Conservation (phyloP, 2,888 invertebrate genomes). For the Dendrolimus houi region DNA sequence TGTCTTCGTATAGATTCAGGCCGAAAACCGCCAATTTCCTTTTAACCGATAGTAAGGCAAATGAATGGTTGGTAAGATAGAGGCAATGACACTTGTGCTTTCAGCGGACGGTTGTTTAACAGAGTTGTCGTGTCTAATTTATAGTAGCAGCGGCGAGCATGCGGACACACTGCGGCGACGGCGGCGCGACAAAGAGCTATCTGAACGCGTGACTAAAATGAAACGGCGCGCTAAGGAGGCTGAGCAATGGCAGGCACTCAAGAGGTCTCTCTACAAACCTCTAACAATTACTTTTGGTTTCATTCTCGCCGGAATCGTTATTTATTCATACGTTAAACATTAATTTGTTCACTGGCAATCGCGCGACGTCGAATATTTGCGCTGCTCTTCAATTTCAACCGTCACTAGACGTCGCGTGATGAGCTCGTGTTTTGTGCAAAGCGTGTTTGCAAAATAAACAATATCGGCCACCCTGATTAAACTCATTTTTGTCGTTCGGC, state of each 20-base stretch:
- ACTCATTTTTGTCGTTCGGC: too few relatives aligned
- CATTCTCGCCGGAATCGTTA: conserved; percentile 80
- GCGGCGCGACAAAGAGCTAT: conserved; percentile 40
- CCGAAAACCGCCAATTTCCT: too few relatives aligned
- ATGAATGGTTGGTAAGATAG: too few relatives aligned
- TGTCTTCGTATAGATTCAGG: too few relatives aligned
- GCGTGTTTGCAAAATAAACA: too few relatives aligned
- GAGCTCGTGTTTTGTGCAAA: too few relatives aligned
- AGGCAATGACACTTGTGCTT: too few relatives aligned
- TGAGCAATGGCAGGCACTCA: conserved; percentile 83
- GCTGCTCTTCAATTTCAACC: too few relatives aligned
- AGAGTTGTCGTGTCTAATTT: conserved; percentile 1
- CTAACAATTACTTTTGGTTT: conserved; percentile 83
- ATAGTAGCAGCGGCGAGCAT: conserved; percentile 17
- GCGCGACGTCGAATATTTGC: too few relatives aligned
- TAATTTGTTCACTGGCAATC: conserved; percentile 18
- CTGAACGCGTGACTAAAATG: conserved; percentile 66
- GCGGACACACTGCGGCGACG: conserved; percentile 32
- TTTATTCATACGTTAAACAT: conserved; percentile 75
- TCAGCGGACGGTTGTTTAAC: not conserved
- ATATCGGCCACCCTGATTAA: too few relatives aligned
- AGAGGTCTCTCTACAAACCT: conserved; percentile 87
- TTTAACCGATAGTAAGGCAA: too few relatives aligned
- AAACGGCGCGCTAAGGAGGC: conserved; percentile 81
- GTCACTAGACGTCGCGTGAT: too few relatives aligned